These are phyloP conservation scores for Pachliopta kotzebuea DNA, from an alignment of 2,888 invertebrate species.

Conservation along the genomic window DNA sequence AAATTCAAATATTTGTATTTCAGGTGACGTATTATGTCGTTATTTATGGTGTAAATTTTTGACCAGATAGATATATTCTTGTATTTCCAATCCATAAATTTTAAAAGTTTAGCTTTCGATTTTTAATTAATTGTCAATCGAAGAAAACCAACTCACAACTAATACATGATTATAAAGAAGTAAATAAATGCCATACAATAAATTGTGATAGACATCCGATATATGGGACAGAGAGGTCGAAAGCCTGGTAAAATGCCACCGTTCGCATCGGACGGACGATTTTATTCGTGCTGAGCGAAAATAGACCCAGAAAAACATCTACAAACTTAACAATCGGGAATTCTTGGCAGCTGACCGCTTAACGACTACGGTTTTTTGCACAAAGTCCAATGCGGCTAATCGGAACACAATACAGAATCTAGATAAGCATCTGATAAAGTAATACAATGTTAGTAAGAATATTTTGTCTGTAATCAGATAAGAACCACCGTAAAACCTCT, in stretches of 20 bases:
- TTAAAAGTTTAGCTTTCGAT: too few species aligned
- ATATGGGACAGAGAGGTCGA: conserved; percentile 26
- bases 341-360: conserved; percentile 55
- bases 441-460: too few species aligned
- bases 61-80: too few species aligned
- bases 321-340: conserved; percentile 47
- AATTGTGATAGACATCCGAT: conserved; percentile 7
- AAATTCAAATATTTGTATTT: too few species aligned
- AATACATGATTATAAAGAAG: not conserved
- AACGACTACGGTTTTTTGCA: conserved; percentile 32
- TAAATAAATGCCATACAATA: conserved; percentile 2
- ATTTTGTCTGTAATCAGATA: too few species aligned
- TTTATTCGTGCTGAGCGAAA: conserved; percentile 42
- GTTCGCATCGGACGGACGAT: conserved; percentile 34
- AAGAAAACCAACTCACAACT: too few species aligned
- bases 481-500: too few species aligned
- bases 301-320: conserved; percentile 38
- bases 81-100: too few species aligned
- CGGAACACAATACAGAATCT: conserved; percentile 7
- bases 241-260: conserved; percentile 31
- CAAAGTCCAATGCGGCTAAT: conserved; percentile 30
- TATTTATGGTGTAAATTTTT: too few species aligned
- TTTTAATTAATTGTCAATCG: too few species aligned
- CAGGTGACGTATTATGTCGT: too few species aligned
- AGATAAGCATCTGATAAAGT: not conserved